phyloP scores from a whole-genome alignment of 2,113 vertebrate genomes.

The Oncorhynchus clarkii region DNA sequence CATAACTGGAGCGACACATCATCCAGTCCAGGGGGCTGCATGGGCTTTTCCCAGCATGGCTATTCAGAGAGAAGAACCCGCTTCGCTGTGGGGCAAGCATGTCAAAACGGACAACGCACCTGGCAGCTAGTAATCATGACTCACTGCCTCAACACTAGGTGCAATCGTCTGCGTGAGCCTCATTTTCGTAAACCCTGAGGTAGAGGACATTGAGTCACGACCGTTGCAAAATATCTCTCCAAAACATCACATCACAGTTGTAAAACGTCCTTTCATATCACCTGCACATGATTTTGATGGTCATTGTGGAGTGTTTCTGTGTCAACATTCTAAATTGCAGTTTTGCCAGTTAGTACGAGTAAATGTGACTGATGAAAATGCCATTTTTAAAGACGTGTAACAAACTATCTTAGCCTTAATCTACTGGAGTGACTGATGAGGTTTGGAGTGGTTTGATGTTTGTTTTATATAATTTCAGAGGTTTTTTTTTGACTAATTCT shows the following conservation, averaged over 20 bases:
- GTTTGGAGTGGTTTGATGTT: constrained; percentile 41
- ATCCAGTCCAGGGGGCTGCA: constrained; percentile 24
- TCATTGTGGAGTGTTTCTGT: constrained; percentile 42
- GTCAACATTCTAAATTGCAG: constrained; percentile 36
- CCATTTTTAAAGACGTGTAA: constrained; percentile 70
- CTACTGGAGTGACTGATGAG: constrained; percentile 48
- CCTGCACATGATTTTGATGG: constrained; percentile 47
- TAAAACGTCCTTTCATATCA: constrained; percentile 20
- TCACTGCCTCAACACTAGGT: constrained; percentile 64
- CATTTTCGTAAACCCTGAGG: constrained; percentile 26
- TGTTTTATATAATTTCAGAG: constrained; percentile 43
- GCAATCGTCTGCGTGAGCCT: constrained; percentile 57
- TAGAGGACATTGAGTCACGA: constrained; percentile 10
- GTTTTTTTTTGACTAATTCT: constrained; percentile 36
- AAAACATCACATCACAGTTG: constrained; percentile 23
- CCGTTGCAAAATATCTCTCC: constrained; percentile 9
- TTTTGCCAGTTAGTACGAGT: constrained; percentile 43
- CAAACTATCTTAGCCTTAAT: constrained; percentile 77
- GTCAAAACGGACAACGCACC: no score
- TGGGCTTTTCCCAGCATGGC: constrained; percentile 16
- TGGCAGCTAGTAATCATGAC: constrained; percentile 47
- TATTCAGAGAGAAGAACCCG: constrained; percentile 16
- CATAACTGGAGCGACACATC: constrained; percentile 19
- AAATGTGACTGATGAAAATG: constrained; percentile 28
- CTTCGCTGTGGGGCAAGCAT: constrained; percentile 3